Percentiles rank a stretch among this genome's conserved stretches.
Conservation (phyloP, 2,888 invertebrate species). For the Sepiola atlantica region DNA sequence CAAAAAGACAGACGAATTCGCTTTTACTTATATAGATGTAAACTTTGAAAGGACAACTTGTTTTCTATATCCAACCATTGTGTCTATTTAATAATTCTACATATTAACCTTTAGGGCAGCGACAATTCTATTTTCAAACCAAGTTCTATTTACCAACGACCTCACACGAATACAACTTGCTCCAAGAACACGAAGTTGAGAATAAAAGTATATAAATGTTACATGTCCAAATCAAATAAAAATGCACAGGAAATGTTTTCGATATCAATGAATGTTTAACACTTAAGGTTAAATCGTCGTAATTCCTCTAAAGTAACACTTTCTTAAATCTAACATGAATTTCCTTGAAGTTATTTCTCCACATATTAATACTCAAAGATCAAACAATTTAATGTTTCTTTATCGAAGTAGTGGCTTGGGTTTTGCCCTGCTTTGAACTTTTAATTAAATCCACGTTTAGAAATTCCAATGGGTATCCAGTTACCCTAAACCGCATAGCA, state of each 20-base stretch:
- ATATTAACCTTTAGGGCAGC: neutral
- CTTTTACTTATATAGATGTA: too few species aligned
- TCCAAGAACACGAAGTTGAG: too few species aligned
- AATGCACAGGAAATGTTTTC: neutral
- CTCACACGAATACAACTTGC: neutral
- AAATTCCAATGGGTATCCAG: neutral
- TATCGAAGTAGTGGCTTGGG: neutral
- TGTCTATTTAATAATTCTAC: neutral
- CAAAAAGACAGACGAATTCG: too few species aligned
- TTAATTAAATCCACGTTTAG: neutral
- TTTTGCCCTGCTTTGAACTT: neutral
- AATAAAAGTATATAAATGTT: neutral
- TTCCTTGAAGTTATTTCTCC: neutral
- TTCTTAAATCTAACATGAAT: neutral
- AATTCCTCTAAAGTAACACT: neutral
- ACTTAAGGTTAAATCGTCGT: neutral
- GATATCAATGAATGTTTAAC: neutral
- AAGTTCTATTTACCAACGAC: neutral
- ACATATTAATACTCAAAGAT: too few species aligned
- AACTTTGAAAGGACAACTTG: neutral
- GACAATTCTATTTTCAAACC: neutral
- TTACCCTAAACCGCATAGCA: neutral
- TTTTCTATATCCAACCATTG: neutral
- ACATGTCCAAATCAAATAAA: neutral
- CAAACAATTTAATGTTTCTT: neutral